These are phyloP conservation scores for Psittacara wagleri DNA, from an alignment of 2,113 vertebrate species.

Conservation along the genomic window DNA sequence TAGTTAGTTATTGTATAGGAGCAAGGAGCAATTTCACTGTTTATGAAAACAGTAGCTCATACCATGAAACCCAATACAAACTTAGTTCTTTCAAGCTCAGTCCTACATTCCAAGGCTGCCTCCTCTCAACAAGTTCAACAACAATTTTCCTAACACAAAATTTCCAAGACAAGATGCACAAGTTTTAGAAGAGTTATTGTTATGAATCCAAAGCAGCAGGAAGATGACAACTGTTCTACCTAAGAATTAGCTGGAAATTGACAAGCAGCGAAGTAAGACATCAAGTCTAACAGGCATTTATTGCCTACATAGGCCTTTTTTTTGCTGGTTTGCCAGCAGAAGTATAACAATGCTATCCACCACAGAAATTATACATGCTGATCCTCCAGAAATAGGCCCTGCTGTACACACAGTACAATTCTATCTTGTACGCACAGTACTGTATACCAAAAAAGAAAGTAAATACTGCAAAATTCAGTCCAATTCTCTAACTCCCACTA, in stretches of 20 bases:
- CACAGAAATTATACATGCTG: not conserved
- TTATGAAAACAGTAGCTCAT: conserved; percentile 18
- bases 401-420: not conserved
- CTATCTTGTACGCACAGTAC: not conserved
- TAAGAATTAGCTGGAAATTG: not conserved
- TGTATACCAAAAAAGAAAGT: not conserved
- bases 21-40: conserved; percentile 27
- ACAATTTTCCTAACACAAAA: not conserved
- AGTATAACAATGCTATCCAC: not conserved
- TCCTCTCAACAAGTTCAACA: not conserved
- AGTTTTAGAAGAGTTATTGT: not conserved
- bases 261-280: not conserved
- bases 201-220: not conserved
- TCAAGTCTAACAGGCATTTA: not conserved
- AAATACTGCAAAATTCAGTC: not conserved
- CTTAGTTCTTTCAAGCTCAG: not conserved
- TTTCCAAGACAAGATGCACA: not conserved
- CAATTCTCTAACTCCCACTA: not conserved
- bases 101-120: not conserved
- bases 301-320: not conserved
- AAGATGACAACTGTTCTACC: not conserved
- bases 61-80: not conserved
- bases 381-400: not conserved
- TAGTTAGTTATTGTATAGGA: not conserved
- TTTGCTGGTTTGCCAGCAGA: not conserved